Conservation (phyloP, 2,888 invertebrate species). For the Gandaritis pyraliata region DNA sequence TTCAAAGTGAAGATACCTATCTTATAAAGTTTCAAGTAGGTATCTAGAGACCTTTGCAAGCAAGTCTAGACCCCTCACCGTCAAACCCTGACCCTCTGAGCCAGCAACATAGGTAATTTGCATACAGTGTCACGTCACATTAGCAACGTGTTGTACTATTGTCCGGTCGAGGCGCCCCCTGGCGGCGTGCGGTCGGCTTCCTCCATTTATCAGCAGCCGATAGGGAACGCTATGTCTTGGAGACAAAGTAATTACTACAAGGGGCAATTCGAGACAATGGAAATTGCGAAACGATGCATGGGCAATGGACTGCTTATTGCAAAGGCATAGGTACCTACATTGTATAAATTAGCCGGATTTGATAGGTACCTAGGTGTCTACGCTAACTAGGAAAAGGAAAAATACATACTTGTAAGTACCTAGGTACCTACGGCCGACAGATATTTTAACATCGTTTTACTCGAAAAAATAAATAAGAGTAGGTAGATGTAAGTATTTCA, state of each 20-base stretch:
- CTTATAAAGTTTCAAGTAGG: no score
- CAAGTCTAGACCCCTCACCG: background rate
- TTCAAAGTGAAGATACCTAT: no score
- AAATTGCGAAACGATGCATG: constrained; percentile 16
- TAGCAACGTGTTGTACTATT: constrained; percentile 8
- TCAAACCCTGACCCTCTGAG: constrained; percentile 6
- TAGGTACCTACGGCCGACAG: no score
- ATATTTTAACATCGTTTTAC: no score
- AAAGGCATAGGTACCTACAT: background rate
- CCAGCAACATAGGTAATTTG: constrained; percentile 11
- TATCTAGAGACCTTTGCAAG: no score
- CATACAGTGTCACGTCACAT: constrained; percentile 7
- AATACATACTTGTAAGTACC: no score
- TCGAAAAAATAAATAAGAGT: no score
- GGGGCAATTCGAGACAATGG: constrained; percentile 23
- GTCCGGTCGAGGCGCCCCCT: constrained; percentile 15
- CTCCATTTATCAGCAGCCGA: constrained; percentile 38
- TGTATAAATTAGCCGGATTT: background rate
- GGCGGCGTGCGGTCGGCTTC: constrained; percentile 13
- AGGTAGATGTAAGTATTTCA: no score
- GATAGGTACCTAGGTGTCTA: background rate
- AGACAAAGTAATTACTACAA: constrained; percentile 29
- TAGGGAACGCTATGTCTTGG: constrained; percentile 35
- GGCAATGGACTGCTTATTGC: background rate
- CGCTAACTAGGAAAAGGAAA: no score